Evolutionary conservation across 2,113 vertebrate species (phyloP).

Genomic region (Aspiorhynchus laticeps): DNA sequence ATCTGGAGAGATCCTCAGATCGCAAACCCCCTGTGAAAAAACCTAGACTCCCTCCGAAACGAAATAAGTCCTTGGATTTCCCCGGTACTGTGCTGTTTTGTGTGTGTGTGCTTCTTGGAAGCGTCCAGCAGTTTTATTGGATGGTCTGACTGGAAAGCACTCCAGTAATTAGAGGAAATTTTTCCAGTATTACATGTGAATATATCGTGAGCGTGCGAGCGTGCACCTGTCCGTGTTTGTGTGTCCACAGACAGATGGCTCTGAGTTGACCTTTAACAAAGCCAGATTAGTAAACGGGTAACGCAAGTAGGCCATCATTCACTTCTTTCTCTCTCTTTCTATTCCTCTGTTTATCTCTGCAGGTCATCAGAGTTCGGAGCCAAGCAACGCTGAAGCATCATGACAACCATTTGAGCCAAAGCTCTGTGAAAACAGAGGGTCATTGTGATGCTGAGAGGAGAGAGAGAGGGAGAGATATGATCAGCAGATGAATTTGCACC

Average conservation of each 20-base stretch:
- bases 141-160: not conserved
- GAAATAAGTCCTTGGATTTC: conserved; percentile 77
- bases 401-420: conserved; percentile 63
- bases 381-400: conserved; percentile 66
- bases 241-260: conserved; percentile 44
- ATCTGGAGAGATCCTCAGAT: conserved; percentile 77
- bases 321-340: conserved; percentile 1
- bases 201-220: not conserved
- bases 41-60: conserved; percentile 72
- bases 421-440: conserved; percentile 26
- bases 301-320: conserved; percentile 33
- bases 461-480: conserved; percentile 33
- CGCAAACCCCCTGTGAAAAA: conserved; percentile 76
- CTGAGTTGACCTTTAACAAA: conserved; percentile 48
- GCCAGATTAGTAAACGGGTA: conserved; percentile 45
- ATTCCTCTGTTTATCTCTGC: conserved; percentile 42
- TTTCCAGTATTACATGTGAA: conserved; percentile 24
- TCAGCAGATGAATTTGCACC: conserved; percentile 58
- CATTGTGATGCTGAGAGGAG: not conserved
- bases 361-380: conserved; percentile 70
- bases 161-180: conserved; percentile 15
- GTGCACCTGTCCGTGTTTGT: conserved; percentile 25
- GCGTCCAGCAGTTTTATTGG: not conserved
- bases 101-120: conserved; percentile 17
- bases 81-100: conserved; percentile 68